phyloP scores from a whole-genome alignment of 2,888 invertebrate genomes.

The Drosophila macrospina region DNA sequence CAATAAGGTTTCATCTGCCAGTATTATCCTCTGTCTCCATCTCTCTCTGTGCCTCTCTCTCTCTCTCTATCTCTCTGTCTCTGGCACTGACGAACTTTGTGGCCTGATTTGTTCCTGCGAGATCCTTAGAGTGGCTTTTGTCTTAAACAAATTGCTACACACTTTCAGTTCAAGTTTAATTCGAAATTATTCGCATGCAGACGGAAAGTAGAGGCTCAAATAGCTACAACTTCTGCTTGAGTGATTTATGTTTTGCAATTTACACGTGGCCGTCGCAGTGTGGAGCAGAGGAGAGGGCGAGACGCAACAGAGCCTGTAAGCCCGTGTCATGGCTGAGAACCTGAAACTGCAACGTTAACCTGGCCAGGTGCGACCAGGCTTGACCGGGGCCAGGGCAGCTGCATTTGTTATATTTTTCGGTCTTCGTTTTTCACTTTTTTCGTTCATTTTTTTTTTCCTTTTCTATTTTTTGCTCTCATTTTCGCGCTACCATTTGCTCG shows the following conservation, averaged over 20 bases:
- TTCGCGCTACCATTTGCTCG: slow-evolving; percentile 39
- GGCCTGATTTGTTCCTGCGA: slow-evolving; percentile 34
- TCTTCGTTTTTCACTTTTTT: not conserved
- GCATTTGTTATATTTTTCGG: slow-evolving; percentile 38
- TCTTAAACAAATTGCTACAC: slow-evolving; percentile 79
- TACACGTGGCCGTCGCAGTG: slow-evolving; percentile 49
- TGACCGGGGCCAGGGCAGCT: slow-evolving; percentile 36
- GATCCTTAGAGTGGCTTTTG: slow-evolving; percentile 66
- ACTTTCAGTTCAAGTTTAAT: slow-evolving; percentile 77
- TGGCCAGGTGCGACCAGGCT: slow-evolving; percentile 44
- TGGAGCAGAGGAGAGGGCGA: not conserved
- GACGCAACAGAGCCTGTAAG: slow-evolving; percentile 13
- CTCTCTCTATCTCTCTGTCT: slow-evolving; percentile 4
- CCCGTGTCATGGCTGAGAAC: slow-evolving; percentile 54
- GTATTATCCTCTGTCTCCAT: slow-evolving; percentile 14
- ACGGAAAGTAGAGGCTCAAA: slow-evolving; percentile 8
- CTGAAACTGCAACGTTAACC: slow-evolving; percentile 15
- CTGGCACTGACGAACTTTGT: slow-evolving; percentile 55
- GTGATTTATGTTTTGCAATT: slow-evolving; percentile 84
- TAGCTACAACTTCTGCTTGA: slow-evolving; percentile 74
- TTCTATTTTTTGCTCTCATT: slow-evolving; percentile 39
- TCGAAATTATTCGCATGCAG: slow-evolving; percentile 73
- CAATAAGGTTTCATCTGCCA: slow-evolving; percentile 54
- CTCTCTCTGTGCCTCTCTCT: slow-evolving; percentile 5
- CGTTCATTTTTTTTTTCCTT: slow-evolving; percentile 26